phyloP scores from a whole-genome alignment of 2,888 invertebrate genomes.

The Diarsia brunnea region DNA sequence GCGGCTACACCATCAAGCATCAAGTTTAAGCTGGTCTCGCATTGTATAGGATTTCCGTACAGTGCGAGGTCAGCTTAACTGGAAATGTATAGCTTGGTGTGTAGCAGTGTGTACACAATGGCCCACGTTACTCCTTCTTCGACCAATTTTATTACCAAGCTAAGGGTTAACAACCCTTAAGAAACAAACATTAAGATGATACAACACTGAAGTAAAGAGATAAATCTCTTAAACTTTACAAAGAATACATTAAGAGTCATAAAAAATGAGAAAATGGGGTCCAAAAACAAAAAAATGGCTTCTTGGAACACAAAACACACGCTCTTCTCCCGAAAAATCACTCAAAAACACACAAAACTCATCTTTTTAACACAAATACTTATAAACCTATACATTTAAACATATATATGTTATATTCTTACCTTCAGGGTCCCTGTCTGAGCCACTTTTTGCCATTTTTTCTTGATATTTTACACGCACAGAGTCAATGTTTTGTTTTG shows the following conservation, averaged over 20 bases:
- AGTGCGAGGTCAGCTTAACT: no score
- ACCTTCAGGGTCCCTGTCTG: slow-evolving; percentile 84
- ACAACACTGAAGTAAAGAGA: neutral
- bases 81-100: no score
- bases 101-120: no score
- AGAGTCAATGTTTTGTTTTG: slow-evolving; percentile 73
- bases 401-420: slow-evolving; percentile 45
- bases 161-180: slow-evolving; percentile 47
- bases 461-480: slow-evolving; percentile 46
- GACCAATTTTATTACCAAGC: neutral
- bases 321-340: neutral
- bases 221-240: neutral
- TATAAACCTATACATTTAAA: neutral
- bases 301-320: neutral
- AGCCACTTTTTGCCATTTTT: slow-evolving; percentile 77
- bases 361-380: neutral
- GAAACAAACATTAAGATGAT: slow-evolving; percentile 13
- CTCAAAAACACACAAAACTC: neutral
- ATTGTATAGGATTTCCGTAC: no score
- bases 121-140: slow-evolving; percentile 15
- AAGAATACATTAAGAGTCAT: neutral
- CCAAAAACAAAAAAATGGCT: neutral
- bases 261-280: neutral
- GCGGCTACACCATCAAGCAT: no score
- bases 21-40: no score